These are phyloP conservation scores for Chroicocephalus ridibundus DNA, from an alignment of 2,113 vertebrate species.

Conservation along the genomic window DNA sequence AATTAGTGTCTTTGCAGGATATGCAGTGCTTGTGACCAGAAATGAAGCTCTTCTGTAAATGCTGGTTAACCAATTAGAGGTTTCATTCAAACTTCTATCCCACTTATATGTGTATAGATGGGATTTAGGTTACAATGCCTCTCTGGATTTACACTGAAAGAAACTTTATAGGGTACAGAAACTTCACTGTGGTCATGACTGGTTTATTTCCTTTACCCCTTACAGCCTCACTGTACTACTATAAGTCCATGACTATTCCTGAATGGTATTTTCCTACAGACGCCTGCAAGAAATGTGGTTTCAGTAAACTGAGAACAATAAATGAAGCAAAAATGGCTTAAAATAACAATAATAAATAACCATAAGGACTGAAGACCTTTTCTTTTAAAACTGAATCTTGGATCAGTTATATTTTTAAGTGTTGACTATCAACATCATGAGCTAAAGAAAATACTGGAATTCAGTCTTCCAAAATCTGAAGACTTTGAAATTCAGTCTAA, in stretches of 20 bases:
- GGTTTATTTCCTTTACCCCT: neutral
- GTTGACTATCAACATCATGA: neutral
- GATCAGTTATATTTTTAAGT: neutral
- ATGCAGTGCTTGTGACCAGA: neutral
- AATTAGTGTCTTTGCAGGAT: neutral
- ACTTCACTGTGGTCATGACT: neutral
- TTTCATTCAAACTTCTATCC: neutral
- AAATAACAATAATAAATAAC: neutral
- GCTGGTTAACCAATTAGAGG: rapidly evolving
- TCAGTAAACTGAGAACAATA: neutral
- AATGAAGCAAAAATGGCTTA: neutral
- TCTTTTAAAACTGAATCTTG: neutral
- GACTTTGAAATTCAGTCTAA: neutral
- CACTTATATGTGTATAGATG: neutral
- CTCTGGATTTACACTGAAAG: neutral
- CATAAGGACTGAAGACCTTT: neutral
- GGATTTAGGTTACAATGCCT: neutral
- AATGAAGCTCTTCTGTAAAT: neutral
- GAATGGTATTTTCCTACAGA: neutral
- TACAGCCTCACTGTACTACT: neutral
- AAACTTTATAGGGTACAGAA: neutral
- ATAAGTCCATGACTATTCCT: neutral
- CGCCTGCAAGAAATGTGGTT: neutral
- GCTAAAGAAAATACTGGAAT: neutral
- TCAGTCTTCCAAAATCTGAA: neutral